Percentiles rank a stretch among this genome's conserved stretches.
These are phyloP conservation scores for Nephrocerus scutellatus DNA, from an alignment of 2,888 invertebrate genomes.

Conservation along the genomic window DNA sequence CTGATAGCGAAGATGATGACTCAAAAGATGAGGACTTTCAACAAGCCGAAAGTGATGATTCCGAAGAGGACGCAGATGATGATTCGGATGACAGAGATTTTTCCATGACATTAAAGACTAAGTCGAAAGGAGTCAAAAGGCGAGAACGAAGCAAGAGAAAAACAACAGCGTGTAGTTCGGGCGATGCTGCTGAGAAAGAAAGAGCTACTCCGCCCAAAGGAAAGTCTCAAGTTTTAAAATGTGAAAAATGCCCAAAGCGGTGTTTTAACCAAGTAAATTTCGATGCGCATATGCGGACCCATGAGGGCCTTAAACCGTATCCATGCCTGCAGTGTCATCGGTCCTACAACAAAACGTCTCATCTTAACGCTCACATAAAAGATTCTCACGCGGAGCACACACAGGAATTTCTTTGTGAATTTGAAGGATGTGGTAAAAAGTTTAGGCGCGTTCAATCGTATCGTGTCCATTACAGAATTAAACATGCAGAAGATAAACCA, in stretches of 20 bases:
- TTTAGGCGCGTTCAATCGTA: constrained; percentile 23
- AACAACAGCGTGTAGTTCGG: no score
- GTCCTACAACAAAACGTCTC: constrained; percentile 20
- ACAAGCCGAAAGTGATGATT: no score
- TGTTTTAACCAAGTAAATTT: constrained; percentile 21
- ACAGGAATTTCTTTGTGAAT: constrained; percentile 23
- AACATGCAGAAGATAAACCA: constrained; percentile 17
- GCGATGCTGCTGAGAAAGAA: constrained; percentile 15
- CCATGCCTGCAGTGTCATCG: constrained; percentile 22
- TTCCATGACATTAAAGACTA: constrained; percentile 15
- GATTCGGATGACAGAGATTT: constrained; percentile 18
- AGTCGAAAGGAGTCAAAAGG: constrained; percentile 14
- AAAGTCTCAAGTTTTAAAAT: constrained; percentile 20
- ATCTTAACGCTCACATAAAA: constrained; percentile 21
- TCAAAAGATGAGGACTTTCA: not conserved
- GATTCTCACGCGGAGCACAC: constrained; percentile 22
- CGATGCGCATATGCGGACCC: constrained; percentile 13
- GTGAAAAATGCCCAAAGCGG: constrained; percentile 23
- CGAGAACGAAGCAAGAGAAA: constrained; percentile 11
- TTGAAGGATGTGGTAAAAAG: constrained; percentile 24
- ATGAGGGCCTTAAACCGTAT: constrained; percentile 22
- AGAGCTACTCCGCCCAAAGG: constrained; percentile 16
- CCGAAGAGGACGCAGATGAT: constrained; percentile 6
- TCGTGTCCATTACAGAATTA: constrained; percentile 23
- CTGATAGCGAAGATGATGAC: not conserved